Evolutionary conservation across 30 jellyfish, hydroid and myxozoan species (phyloP).

Genomic region (Phacellophora camtschatica): DNA sequence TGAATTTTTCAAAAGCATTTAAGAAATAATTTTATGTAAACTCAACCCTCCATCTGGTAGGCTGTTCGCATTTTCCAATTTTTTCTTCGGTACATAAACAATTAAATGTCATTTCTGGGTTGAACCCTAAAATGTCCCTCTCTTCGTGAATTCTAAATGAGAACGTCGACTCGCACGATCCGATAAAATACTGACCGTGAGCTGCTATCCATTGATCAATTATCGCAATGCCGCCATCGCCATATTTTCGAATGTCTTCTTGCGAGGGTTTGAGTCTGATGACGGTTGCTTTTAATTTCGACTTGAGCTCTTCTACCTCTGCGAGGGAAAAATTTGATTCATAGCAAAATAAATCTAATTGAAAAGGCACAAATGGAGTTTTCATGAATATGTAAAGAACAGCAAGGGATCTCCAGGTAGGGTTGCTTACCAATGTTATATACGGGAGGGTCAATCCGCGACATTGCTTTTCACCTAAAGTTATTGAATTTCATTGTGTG

Average conservation of each 20-base stretch:
- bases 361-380: no score
- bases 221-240: slow-evolving; percentile 96
- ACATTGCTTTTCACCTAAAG: no score
- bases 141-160: slow-evolving; percentile 91
- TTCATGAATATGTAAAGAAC: no score
- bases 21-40: slow-evolving; percentile 13
- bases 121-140: slow-evolving; percentile 85
- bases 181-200: slow-evolving; percentile 87
- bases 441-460: no score
- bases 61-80: slow-evolving; percentile 79
- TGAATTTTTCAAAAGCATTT: neutral
- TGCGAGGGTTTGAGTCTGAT: slow-evolving; percentile 55
- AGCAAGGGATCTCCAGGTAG: no score
- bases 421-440: no score
- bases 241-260: slow-evolving; percentile 52
- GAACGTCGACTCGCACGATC: slow-evolving; percentile 83
- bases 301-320: slow-evolving; percentile 85
- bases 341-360: no score
- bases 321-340: no score
- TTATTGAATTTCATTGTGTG: no score
- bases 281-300: slow-evolving; percentile 51
- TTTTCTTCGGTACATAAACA: slow-evolving; percentile 72
- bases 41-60: slow-evolving; percentile 87
- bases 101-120: slow-evolving; percentile 66
- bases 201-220: slow-evolving; percentile 98